Evolutionary conservation across 2,888 invertebrate species (phyloP).

Genomic region (Platycheirus albimanus): DNA sequence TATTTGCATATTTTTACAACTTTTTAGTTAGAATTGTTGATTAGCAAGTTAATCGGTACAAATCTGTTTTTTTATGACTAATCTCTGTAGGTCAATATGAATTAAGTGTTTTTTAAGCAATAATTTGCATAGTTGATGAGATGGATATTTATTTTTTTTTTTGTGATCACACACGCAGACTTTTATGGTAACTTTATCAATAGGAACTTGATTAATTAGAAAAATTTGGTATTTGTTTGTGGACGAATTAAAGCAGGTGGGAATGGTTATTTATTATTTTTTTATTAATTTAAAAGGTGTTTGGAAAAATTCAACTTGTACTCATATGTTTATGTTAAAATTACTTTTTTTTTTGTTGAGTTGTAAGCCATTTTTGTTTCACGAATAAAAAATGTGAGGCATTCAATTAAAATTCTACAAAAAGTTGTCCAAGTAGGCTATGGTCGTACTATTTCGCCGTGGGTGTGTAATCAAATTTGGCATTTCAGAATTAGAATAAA

Average conservation of each 20-base stretch:
- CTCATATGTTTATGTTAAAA: neutral
- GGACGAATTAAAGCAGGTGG: neutral
- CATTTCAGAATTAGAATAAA: too few relatives aligned
- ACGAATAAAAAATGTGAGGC: neutral
- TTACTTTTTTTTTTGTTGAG: slow-evolving; percentile 10
- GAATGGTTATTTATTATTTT: neutral
- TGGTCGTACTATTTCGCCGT: too few relatives aligned
- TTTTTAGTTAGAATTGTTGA: slow-evolving; percentile 17
- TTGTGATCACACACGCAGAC: slow-evolving; percentile 20
- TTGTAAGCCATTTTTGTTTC: neutral
- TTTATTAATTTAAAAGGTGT: slow-evolving; percentile 22
- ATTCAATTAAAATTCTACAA: too few relatives aligned
- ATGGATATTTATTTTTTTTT: neutral
- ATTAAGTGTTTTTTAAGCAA: neutral
- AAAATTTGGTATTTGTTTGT: slow-evolving; percentile 13
- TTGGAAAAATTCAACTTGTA: slow-evolving; percentile 2
- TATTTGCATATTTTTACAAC: slow-evolving; percentile 24
- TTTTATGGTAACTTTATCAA: slow-evolving; percentile 2
- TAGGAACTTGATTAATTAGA: slow-evolving; percentile 15
- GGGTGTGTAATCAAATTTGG: too few relatives aligned
- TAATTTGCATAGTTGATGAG: slow-evolving; percentile 26
- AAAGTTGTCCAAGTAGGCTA: too few relatives aligned
- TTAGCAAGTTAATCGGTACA: slow-evolving; percentile 30
- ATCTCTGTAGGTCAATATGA: slow-evolving; percentile 5
- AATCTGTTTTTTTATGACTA: slow-evolving; percentile 1